phyloP scores from a whole-genome alignment of 2,888 invertebrate species.

The Myopa testacea region DNA sequence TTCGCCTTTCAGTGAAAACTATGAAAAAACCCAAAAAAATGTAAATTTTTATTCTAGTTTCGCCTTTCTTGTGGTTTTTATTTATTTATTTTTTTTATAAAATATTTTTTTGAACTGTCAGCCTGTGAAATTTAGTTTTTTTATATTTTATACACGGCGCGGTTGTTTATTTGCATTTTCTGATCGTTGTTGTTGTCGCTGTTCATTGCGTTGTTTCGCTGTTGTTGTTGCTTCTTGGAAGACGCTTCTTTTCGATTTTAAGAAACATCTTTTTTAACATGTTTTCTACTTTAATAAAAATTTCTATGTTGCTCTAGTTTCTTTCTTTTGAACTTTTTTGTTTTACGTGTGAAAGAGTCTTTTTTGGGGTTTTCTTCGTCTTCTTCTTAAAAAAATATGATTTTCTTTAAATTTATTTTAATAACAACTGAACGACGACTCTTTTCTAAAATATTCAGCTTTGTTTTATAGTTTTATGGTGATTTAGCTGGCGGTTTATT shows the following conservation, averaged over 20 bases:
- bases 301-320: conserved; percentile 16
- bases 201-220: too few species aligned
- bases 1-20: not conserved
- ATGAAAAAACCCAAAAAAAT: conserved; percentile 2
- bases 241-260: not conserved
- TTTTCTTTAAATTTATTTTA: not conserved
- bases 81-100: not conserved
- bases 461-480: too few species aligned
- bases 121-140: too few species aligned
- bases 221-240: too few species aligned
- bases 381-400: not conserved
- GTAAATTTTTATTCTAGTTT: conserved; percentile 18
- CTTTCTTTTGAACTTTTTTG: not conserved
- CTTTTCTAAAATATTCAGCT: too few species aligned
- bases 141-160: not conserved
- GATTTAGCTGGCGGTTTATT: too few species aligned
- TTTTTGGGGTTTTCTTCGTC: conserved; percentile 5
- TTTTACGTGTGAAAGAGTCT: not conserved
- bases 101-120: not conserved
- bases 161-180: conserved; percentile 5
- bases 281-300: not conserved
- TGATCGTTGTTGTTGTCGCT: too few species aligned
- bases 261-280: not conserved
- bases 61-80: not conserved
- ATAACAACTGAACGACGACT: too few species aligned